Conservation (phyloP, 2,888 invertebrate species). For the Holacanthella duospinosa region DNA sequence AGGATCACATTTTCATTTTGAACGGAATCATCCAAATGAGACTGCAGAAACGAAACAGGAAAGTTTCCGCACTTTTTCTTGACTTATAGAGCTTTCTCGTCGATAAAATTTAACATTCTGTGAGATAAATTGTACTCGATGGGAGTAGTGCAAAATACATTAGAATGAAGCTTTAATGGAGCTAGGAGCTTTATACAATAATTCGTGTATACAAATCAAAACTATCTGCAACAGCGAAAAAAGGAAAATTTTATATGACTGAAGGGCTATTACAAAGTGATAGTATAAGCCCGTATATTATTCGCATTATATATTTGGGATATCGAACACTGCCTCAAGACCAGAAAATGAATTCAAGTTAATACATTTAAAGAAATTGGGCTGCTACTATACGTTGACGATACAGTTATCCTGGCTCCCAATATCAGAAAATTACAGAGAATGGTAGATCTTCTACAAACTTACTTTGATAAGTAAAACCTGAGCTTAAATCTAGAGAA, state of each 20-base stretch:
- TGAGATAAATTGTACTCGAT: neutral
- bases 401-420: neutral
- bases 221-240: no score
- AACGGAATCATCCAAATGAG: neutral
- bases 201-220: no score
- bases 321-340: no score
- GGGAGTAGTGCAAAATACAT: neutral
- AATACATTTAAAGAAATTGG: neutral
- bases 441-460: neutral
- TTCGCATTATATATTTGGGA: neutral
- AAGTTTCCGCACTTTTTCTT: conserved; percentile 3
- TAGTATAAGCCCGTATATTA: neutral
- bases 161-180: no score
- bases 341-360: neutral
- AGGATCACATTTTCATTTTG: conserved; percentile 5
- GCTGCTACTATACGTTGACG: neutral
- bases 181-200: neutral
- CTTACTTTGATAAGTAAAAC: neutral
- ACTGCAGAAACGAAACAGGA: neutral
- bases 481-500: neutral
- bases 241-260: neutral
- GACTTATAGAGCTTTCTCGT: neutral
- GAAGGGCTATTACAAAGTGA: neutral
- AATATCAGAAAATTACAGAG: neutral
- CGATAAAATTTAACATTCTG: neutral